phyloP scores from a whole-genome alignment of 2,888 invertebrate genomes.

The Caenorhabditis plicata region DNA sequence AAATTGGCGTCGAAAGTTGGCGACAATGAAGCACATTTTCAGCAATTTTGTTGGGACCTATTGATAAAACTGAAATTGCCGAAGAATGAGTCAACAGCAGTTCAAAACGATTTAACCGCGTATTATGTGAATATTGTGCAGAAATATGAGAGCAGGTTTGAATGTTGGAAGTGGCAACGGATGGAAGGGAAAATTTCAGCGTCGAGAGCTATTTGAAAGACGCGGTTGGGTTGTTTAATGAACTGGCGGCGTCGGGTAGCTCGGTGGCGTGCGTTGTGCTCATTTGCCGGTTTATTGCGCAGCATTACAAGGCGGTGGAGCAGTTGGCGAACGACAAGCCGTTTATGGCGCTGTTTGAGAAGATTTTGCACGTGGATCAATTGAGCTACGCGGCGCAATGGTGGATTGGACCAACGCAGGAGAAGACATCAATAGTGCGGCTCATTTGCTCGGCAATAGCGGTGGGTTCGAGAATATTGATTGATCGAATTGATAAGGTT shows the following conservation, averaged over 20 bases:
- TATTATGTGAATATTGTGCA: conserved; percentile 55
- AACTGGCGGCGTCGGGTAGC: conserved; percentile 41
- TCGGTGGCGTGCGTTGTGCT: conserved; percentile 36
- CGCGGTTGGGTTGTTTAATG: conserved; percentile 34
- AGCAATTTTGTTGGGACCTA: conserved; percentile 64
- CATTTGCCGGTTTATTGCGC: conserved; percentile 30
- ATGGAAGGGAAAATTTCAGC: too few species aligned
- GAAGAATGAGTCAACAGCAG: conserved; percentile 7
- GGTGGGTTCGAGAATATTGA: conserved; percentile 18
- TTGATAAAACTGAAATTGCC: conserved; percentile 60
- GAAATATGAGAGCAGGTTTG: conserved; percentile 49
- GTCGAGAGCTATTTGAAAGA: conserved; percentile 36
- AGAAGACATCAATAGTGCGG: conserved; percentile 56
- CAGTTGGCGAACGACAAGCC: conserved; percentile 28
- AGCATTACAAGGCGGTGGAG: conserved; percentile 23
- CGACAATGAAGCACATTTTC: conserved; percentile 60
- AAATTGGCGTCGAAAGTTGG: conserved; percentile 59
- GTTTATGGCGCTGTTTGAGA: conserved; percentile 53
- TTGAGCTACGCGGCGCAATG: conserved; percentile 57
- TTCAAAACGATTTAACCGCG: conserved; percentile 54
- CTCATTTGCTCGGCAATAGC: conserved; percentile 52
- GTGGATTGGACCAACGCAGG: conserved; percentile 52
- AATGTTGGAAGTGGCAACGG: conserved; percentile 16
- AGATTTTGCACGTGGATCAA: conserved; percentile 58
- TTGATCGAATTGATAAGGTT: background rate